These are phyloP conservation scores for Thamnophis elegans DNA, from an alignment of 2,797 vertebrate species.

Conservation along the genomic window DNA sequence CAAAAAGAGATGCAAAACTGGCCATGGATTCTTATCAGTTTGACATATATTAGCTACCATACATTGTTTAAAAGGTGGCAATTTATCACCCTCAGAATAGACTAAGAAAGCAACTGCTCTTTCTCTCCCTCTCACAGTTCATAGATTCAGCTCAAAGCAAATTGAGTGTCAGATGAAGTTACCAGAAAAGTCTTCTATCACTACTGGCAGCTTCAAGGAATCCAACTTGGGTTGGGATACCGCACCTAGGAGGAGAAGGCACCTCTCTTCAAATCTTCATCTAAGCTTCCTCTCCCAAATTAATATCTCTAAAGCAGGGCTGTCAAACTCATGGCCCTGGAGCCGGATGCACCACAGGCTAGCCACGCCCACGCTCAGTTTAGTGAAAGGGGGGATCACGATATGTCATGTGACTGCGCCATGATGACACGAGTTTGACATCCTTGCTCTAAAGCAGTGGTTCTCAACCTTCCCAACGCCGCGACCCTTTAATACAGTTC, in stretches of 20 bases:
- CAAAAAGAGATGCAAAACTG: not conserved
- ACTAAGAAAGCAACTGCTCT: not conserved
- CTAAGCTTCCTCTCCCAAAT: not conserved
- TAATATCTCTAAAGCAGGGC: not conserved
- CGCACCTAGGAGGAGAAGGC: not conserved
- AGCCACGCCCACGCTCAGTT: too few relatives aligned
- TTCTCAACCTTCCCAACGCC: too few relatives aligned
- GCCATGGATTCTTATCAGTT: not conserved
- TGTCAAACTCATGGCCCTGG: too few relatives aligned
- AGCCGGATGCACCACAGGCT: accelerated
- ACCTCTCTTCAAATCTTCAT: not conserved
- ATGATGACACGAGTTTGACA: too few relatives aligned
- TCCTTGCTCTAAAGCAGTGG: too few relatives aligned
- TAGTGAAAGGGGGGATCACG: too few relatives aligned
- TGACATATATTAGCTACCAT: not conserved
- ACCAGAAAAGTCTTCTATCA: not conserved
- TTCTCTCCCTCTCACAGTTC: not conserved
- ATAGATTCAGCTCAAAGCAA: not conserved
- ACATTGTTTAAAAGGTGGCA: not conserved
- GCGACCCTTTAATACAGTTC: too few relatives aligned
- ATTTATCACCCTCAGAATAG: not conserved
- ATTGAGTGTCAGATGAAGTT: not conserved
- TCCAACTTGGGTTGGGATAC: not conserved
- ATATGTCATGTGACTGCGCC: too few relatives aligned
- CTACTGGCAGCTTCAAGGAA: not conserved